phyloP scores from a whole-genome alignment of 2,888 invertebrate genomes.

The Sisyra terminalis region DNA sequence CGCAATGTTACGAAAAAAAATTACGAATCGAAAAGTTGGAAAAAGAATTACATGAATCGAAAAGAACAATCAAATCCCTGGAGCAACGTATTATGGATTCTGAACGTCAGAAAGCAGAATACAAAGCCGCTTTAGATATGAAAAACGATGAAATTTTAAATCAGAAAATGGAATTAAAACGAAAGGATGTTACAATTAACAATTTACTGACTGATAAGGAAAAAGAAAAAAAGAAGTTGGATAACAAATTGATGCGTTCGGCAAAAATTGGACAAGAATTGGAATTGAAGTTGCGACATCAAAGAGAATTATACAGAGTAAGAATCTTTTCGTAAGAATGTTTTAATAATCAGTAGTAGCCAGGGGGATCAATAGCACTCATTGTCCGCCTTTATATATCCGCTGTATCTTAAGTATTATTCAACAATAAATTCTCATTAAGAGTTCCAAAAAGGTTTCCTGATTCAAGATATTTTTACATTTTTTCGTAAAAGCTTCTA shows the following conservation, averaged over 20 bases:
- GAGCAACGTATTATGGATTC: slow-evolving; percentile 3
- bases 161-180: slow-evolving; percentile 39
- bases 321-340: not conserved
- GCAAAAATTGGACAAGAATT: slow-evolving; percentile 60
- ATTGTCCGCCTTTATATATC: too few relatives aligned
- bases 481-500: too few relatives aligned
- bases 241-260: slow-evolving; percentile 48
- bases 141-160: slow-evolving; percentile 47
- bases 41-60: slow-evolving; percentile 23
- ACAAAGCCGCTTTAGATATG: slow-evolving; percentile 31
- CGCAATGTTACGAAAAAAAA: too few relatives aligned
- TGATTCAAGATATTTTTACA: too few relatives aligned
- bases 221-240: slow-evolving; percentile 45
- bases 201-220: slow-evolving; percentile 45
- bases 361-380: too few relatives aligned
- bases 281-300: slow-evolving; percentile 38
- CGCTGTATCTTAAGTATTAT: too few relatives aligned
- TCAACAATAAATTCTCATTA: too few relatives aligned
- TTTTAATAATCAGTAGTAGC: too few relatives aligned
- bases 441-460: too few relatives aligned
- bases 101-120: not conserved
- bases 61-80: not conserved
- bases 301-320: slow-evolving; percentile 36
- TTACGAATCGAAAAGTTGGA: too few relatives aligned
- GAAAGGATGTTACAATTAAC: slow-evolving; percentile 37